A percentile compares a stretch with the other conserved stretches of the same genome.
Evolutionary conservation across 1,140 invertebrate species (phyloP).

Genomic region (Heterodera schachtii): DNA sequence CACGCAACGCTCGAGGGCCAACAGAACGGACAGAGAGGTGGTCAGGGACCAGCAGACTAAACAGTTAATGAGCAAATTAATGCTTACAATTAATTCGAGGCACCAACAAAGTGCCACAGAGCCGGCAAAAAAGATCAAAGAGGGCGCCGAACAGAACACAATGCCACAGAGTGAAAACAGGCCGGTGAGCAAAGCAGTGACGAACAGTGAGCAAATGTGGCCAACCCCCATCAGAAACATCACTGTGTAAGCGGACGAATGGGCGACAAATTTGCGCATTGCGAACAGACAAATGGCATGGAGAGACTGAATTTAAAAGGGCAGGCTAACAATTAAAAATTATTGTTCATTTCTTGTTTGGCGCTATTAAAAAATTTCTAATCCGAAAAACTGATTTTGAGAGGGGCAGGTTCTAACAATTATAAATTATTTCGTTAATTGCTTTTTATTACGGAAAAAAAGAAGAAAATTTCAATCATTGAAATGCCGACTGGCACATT

Average conservation of each 20-base stretch:
- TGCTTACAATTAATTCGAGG: not conserved
- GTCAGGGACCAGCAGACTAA: not conserved
- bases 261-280: not conserved
- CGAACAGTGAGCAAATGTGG: not conserved
- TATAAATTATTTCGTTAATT: too few species aligned
- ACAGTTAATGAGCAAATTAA: too few species aligned
- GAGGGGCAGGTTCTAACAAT: too few species aligned
- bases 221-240: constrained; percentile 1
- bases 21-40: not conserved
- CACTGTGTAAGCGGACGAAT: not conserved
- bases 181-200: constrained; percentile 4
- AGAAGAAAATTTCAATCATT: not conserved
- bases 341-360: too few species aligned
- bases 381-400: too few species aligned
- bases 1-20: constrained; percentile 3
- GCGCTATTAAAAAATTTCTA: too few species aligned
- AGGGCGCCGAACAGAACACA: not conserved
- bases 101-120: constrained; percentile 4
- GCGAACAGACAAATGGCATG: not conserved
- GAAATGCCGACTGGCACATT: not conserved
- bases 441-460: too few species aligned
- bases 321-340: too few species aligned
- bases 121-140: not conserved
- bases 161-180: not conserved
- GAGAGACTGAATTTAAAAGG: not conserved